These are phyloP conservation scores for Chanos chanos DNA, from an alignment of 2,797 vertebrate species.

Conservation along the genomic window DNA sequence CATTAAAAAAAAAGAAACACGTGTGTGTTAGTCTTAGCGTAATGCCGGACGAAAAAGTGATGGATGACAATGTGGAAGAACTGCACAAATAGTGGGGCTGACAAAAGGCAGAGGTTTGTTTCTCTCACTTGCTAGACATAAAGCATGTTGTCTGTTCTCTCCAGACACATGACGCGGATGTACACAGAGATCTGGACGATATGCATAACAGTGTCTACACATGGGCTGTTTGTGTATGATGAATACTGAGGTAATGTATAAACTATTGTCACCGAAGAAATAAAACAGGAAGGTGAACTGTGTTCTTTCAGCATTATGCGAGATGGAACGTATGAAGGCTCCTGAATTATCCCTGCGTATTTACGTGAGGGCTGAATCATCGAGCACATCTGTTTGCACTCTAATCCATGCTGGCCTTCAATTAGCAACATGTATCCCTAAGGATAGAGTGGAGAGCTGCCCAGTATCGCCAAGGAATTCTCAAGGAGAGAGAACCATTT, in stretches of 20 bases:
- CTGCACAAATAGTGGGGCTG: background rate
- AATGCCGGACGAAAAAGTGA: too few species aligned
- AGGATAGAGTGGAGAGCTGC: too few species aligned
- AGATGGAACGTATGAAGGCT: constrained; percentile 12
- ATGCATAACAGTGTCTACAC: constrained; percentile 51
- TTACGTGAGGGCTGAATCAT: background rate
- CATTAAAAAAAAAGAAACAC: too few species aligned
- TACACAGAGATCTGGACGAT: constrained; percentile 45
- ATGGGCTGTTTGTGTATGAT: constrained; percentile 22
- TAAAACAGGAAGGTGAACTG: constrained; percentile 13
- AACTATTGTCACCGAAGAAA: constrained; percentile 17
- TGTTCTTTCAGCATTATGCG: too few species aligned
- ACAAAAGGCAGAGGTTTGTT: background rate
- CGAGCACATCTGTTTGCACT: background rate
- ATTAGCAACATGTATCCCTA: background rate
- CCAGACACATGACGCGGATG: constrained; percentile 43
- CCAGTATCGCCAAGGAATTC: too few species aligned
- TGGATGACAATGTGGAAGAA: too few species aligned
- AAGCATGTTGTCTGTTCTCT: constrained; percentile 20
- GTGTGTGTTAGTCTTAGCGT: too few species aligned
- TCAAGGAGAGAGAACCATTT: too few species aligned
- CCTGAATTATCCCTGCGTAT: constrained; percentile 15
- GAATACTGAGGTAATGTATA: constrained; percentile 36
- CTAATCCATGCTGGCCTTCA: too few species aligned
- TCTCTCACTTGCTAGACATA: constrained; percentile 22